Evolutionary conservation across 1,140 invertebrate genomes (phyloP), one percentile per base, ranked within the genome.

Genomic region (Drosophila paulistorum): DNA sequence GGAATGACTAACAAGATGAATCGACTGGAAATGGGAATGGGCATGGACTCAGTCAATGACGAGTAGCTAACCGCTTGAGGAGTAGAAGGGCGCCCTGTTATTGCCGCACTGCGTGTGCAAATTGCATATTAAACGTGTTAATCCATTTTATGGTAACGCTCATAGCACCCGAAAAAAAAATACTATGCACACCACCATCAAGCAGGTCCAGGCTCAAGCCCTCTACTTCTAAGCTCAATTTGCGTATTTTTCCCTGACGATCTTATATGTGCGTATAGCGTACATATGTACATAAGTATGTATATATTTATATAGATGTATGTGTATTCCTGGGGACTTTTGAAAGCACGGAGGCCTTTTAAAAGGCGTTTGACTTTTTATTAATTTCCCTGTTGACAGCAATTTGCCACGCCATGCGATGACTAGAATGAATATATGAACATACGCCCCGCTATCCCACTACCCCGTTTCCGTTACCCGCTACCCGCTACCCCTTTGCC

Each of bases 361-460:
- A 83, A 86, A 82, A 89, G 78, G 72, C 65, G 77, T 79, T 87
- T 86, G 84, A 80, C 84, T 87, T 89, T 87, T 89, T 86, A 87
- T 87, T 87, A 87, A 87, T 87, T 87, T 87, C 83, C 83, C 83
- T 87, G 83, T 87, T 87, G 83, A 89, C 83, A 87, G 83, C 83
- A 87, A 87, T 87, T 87, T 87, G 83, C 77, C 77, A 87, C 83
- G 84, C 84, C 77, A 77, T 74, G 87, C 79, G 84, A 87, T 51
- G 45, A 51, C 17, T 51, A 51, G 45, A 51, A 51, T 11, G 45
- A 51, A 30, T 30, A 6, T 30, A 30, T 30, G 30, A 51, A 51
- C n/a, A 6, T 45, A 45, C 20, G 37, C 11, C 37, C 37, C 37
- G 37, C 37, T 39, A 39, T 13, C 37, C 37, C 37, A 13, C 37